Percentiles rank a stretch among this genome's conserved stretches.
Evolutionary conservation across 1,140 invertebrate species (phyloP).

Genomic region (Fopius arisanus): DNA sequence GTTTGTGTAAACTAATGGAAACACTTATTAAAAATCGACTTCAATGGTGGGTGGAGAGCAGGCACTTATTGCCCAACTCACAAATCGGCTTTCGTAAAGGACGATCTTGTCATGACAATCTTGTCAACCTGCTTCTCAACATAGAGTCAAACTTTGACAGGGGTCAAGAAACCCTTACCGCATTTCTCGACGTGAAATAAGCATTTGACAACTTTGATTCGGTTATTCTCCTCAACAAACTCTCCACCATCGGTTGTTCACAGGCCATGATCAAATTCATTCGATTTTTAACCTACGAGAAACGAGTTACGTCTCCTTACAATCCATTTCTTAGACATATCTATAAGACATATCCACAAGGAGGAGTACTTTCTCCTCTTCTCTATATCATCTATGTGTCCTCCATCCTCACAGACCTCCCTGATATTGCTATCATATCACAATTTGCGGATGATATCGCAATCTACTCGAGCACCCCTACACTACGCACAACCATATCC

Average conservation of each 20-base stretch:
- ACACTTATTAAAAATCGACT: not conserved
- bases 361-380: constrained; percentile 3
- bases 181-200: constrained; percentile 1
- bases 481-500: not conserved
- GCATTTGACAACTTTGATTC: constrained; percentile 10
- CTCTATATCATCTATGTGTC: constrained; percentile 22
- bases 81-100: not conserved
- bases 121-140: not conserved
- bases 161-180: not conserved
- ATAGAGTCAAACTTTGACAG: not conserved
- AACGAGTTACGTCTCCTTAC: not conserved
- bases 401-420: constrained; percentile 12
- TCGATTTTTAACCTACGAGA: not conserved
- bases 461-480: not conserved
- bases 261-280: not conserved
- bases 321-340: not conserved
- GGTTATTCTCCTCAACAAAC: constrained; percentile 2
- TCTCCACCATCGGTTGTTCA: not conserved
- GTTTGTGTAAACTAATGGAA: not conserved
- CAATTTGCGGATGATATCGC: constrained; percentile 30
- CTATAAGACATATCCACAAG: not conserved
- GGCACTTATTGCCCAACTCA: not conserved
- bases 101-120: not conserved
- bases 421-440: not conserved
- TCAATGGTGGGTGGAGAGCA: not conserved